Base-by-base conservation (phyloP, 2,113 vertebrate genomes). In the Laticauda colubrina region DNA sequence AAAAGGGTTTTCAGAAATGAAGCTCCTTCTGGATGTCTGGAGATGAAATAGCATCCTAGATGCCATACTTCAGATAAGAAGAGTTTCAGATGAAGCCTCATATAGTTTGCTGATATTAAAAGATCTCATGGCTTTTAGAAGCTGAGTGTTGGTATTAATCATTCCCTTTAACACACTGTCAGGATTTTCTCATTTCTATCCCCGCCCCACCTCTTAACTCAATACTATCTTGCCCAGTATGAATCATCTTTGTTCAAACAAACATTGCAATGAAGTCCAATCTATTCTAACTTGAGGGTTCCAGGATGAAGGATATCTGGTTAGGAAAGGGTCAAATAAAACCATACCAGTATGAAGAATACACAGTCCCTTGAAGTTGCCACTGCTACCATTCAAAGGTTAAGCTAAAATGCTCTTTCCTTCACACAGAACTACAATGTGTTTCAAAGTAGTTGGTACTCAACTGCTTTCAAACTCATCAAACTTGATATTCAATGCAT, bases 51-150 rank as follows among this genome's bases (percentile, higher is more conserved):
- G 91, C 55, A 39, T 56, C 92, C 59, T 86, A 92, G 45, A 93
- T 85, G 90, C 88, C 87, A 95, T 90, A 91, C 94, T 94, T 92
- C 92, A 59, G 69, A 95, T 93, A 95, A 96, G 93, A 95, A 96
- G 93, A 94, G 91, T 92, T 96, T 96, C 96, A 96, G 45, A 81
- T 0, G 91, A 94, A 64, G 85, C 93, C 93, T 95, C 93, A 90
- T 95, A 90, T 93, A 93, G 91, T 95, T 93, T 89, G 92, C 81
- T 95, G 93, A 86, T 89, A 94, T 94, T 95, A 92, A 94, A 61
- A 95, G 85, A 95, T 87, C 53, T 94, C 93, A 24, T 45, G 92
- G 94, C 94, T 96, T 92, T 97, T 94, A 88, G 95, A 91, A 69
- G 56, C 90, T 15, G n/a, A 93, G 91, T 57, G n/a, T 94, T 95